Conservation (phyloP, 2,113 vertebrate genomes). For the Herpetotheres cachinnans region DNA sequence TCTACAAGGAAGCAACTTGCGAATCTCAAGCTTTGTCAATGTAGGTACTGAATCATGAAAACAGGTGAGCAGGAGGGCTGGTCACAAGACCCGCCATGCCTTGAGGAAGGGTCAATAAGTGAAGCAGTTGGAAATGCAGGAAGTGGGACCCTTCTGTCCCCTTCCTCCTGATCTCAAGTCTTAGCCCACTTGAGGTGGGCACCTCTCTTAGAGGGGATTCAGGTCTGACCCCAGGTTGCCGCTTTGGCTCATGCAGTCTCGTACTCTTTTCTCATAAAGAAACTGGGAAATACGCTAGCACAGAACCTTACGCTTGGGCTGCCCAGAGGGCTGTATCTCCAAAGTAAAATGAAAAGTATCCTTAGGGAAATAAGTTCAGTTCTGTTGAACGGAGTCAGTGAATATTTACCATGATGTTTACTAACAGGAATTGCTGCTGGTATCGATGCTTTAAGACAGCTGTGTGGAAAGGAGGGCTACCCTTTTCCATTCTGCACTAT, state of each 20-base stretch:
- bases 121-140: not conserved
- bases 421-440: not conserved
- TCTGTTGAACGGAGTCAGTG: not conserved
- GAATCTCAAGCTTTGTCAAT: not conserved
- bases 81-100: not conserved
- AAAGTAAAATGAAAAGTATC: not conserved
- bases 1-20: not conserved
- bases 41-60: not conserved
- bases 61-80: too few relatives aligned
- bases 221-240: not conserved
- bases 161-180: not conserved
- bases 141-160: not conserved
- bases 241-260: accelerated
- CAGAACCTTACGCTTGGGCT: not conserved
- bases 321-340: not conserved
- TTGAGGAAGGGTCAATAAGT: not conserved
- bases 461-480: not conserved
- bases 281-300: not conserved
- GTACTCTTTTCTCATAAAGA: not conserved
- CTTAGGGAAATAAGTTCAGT: not conserved
- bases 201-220: not conserved
- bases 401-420: not conserved
- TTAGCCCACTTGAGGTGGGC: not conserved
- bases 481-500: not conserved
- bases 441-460: not conserved